Evolutionary conservation across 1,140 invertebrate genomes (phyloP).

Genomic region (Chelonus insularis): DNA sequence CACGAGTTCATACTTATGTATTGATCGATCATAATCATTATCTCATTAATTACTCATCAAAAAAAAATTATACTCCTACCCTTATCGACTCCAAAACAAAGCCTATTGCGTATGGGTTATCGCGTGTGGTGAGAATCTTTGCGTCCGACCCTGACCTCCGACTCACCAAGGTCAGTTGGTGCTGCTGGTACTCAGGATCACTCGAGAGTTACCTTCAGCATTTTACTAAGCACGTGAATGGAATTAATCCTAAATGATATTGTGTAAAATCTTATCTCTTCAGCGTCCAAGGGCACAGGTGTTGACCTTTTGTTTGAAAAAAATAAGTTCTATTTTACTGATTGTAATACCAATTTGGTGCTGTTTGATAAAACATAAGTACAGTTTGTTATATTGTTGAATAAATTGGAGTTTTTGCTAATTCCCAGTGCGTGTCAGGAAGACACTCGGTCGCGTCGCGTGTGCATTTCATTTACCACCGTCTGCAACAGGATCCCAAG

Average conservation of each 20-base stretch:
- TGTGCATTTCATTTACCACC: background rate
- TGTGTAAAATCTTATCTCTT: too few species aligned
- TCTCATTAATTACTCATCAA: background rate
- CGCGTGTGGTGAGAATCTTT: slow-evolving; percentile 10
- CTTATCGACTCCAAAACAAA: too few species aligned
- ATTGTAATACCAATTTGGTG: background rate
- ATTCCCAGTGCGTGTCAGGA: background rate
- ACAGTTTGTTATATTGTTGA: background rate
- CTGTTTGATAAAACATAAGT: background rate
- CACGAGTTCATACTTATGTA: background rate
- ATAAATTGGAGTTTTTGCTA: background rate
- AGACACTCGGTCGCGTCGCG: background rate
- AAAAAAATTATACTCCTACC: too few species aligned
- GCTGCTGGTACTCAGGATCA: background rate
- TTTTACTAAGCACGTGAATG: background rate
- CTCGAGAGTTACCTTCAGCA: background rate
- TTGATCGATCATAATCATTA: background rate
- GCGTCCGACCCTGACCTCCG: slow-evolving; percentile 15
- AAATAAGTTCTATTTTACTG: too few species aligned
- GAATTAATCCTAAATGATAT: background rate
- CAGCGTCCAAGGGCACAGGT: too few species aligned
- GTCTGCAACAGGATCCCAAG: background rate
- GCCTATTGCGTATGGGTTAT: slow-evolving; percentile 7
- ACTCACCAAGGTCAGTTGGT: slow-evolving; percentile 17
- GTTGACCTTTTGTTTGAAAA: too few species aligned